Conservation (phyloP, 2,888 invertebrate genomes). For the Hybos culiciformis region DNA sequence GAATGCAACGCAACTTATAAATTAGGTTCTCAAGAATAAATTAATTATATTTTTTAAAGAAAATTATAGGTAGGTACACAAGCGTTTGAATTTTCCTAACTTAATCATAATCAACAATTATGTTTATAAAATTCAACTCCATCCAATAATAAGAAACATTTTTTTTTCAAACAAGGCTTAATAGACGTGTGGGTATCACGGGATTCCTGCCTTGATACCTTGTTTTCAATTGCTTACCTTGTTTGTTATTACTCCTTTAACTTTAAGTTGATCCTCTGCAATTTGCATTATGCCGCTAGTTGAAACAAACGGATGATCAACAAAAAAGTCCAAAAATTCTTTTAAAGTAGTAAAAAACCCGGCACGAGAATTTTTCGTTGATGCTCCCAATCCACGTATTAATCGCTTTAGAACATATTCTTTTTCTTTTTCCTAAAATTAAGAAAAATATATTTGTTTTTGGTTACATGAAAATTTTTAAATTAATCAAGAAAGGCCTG, state of each 20-base stretch:
- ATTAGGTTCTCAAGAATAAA: too few relatives aligned
- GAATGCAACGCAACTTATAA: too few relatives aligned
- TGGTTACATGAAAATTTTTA: background rate
- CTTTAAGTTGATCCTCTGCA: constrained; percentile 51
- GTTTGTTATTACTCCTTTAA: constrained; percentile 28
- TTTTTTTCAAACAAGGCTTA: too few relatives aligned
- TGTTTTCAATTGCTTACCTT: too few relatives aligned
- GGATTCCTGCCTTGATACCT: too few relatives aligned
- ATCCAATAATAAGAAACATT: too few relatives aligned
- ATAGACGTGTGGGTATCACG: too few relatives aligned
- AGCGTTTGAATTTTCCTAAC: too few relatives aligned
- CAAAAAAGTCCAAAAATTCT: constrained; percentile 31
- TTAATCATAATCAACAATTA: too few relatives aligned
- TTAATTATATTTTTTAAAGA: background rate
- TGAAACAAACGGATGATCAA: background rate
- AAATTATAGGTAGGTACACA: background rate
- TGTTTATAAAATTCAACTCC: too few relatives aligned
- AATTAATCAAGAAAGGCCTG: too few relatives aligned
- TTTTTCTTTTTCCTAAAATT: background rate
- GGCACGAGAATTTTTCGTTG: constrained; percentile 45
- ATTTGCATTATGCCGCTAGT: constrained; percentile 40
- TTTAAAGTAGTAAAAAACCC: constrained; percentile 58
- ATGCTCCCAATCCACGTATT: constrained; percentile 58
- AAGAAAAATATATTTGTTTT: background rate
- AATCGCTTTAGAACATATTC: constrained; percentile 51